A percentile compares a stretch with the other conserved stretches of the same genome.
Conservation (phyloP, 1,140 invertebrate species). For the Panonychus citri region DNA sequence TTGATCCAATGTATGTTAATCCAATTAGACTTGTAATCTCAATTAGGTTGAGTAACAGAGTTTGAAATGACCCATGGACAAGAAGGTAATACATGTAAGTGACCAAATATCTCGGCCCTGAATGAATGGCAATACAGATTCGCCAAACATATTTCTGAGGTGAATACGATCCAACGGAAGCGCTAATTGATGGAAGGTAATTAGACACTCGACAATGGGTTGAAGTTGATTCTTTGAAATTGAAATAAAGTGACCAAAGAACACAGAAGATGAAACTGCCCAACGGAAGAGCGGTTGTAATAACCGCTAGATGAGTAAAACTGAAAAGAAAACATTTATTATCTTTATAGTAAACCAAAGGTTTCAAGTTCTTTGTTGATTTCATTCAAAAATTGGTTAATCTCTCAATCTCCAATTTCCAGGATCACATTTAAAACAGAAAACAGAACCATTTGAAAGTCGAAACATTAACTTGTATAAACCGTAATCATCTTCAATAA, state of each 20-base stretch:
- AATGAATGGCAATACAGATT: slow-evolving; percentile 55
- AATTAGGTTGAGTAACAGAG: slow-evolving; percentile 44
- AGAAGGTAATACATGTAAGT: slow-evolving; percentile 42
- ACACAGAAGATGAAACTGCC: slow-evolving; percentile 41
- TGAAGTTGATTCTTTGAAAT: slow-evolving; percentile 55
- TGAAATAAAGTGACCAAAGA: slow-evolving; percentile 47
- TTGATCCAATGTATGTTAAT: slow-evolving; percentile 67
- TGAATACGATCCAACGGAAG: slow-evolving; percentile 68
- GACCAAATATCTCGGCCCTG: slow-evolving; percentile 40
- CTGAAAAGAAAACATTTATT: too few species aligned
- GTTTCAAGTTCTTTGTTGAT: too few species aligned
- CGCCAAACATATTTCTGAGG: slow-evolving; percentile 74
- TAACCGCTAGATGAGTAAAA: too few species aligned
- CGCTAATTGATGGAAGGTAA: slow-evolving; percentile 74
- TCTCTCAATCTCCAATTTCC: too few species aligned
- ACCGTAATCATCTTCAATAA: too few species aligned
- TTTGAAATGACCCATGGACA: slow-evolving; percentile 34
- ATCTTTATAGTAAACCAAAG: too few species aligned
- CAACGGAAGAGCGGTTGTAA: slow-evolving; percentile 46
- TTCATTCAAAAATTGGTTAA: too few species aligned
- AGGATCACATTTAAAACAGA: too few species aligned
- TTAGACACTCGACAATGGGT: slow-evolving; percentile 65
- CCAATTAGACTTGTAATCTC: slow-evolving; percentile 61
- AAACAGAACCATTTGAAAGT: too few species aligned
- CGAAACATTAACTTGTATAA: too few species aligned